A percentile compares a stretch with the other conserved stretches of the same genome.
These are phyloP conservation scores for Diadegma fenestrale DNA, from an alignment of 2,888 invertebrate genomes.

Conservation along the genomic window DNA sequence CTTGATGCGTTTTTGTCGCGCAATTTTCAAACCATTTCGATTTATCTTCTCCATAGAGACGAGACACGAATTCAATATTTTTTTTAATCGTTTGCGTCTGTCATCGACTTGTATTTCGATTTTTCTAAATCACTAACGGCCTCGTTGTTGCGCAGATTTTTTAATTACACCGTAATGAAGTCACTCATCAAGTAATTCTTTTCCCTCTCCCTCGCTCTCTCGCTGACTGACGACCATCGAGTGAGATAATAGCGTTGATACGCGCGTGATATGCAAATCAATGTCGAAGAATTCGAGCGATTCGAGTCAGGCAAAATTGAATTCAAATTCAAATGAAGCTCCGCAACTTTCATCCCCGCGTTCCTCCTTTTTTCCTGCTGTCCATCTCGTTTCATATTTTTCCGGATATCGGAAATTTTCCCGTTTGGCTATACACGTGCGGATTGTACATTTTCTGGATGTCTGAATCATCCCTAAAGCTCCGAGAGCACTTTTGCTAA, in stretches of 20 bases:
- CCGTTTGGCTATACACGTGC: slow-evolving; percentile 44
- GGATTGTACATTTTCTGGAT: slow-evolving; percentile 47
- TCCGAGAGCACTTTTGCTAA: slow-evolving; percentile 45
- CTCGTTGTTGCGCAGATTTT: neutral
- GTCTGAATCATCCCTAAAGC: slow-evolving; percentile 11
- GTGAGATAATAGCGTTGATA: slow-evolving; percentile 36
- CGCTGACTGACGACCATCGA: slow-evolving; percentile 9
- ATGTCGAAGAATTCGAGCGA: slow-evolving; percentile 62
- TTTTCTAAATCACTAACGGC: neutral
- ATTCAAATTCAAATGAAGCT: slow-evolving; percentile 66
- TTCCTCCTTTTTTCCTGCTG: neutral
- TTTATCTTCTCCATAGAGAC: neutral
- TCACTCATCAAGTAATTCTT: neutral
- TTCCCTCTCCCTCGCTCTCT: slow-evolving; percentile 6
- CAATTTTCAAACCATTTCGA: too few relatives aligned
- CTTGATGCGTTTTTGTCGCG: neutral
- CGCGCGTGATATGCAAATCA: slow-evolving; percentile 50
- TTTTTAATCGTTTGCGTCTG: neutral
- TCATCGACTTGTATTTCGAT: neutral
- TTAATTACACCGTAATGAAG: neutral
- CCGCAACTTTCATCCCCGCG: neutral
- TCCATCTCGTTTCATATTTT: slow-evolving; percentile 22
- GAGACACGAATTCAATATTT: neutral
- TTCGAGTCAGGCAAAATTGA: slow-evolving; percentile 64
- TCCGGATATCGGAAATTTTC: slow-evolving; percentile 44